Conservation (phyloP, 2,888 invertebrate species). For the Protonemura montana region DNA sequence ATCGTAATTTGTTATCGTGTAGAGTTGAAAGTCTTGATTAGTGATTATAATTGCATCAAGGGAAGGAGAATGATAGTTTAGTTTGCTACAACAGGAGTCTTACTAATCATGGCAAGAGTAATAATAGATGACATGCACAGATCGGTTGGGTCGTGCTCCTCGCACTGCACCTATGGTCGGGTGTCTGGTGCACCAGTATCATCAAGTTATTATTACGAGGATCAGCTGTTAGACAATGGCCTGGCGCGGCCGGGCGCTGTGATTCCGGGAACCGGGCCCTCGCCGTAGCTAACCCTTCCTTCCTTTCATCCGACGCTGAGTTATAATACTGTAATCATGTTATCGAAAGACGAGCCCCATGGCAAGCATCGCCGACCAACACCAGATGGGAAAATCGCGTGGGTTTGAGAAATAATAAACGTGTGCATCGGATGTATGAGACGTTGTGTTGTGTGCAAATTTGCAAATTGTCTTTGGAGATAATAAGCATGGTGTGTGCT, state of each 20-base stretch:
- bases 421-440: background rate
- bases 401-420: background rate
- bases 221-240: conserved; percentile 35
- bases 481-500: background rate
- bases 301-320: background rate
- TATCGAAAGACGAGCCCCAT: background rate
- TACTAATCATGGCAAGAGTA: too few species aligned
- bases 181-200: conserved; percentile 19
- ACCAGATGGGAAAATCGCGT: background rate
- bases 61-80: background rate
- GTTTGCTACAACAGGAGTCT: background rate
- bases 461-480: background rate
- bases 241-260: conserved; percentile 15
- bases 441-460: background rate
- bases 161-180: background rate
- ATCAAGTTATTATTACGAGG: background rate
- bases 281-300: conserved; percentile 7
- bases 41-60: background rate
- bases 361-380: background rate
- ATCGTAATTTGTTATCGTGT: conserved; percentile 12
- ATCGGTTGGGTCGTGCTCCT: background rate
- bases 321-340: background rate
- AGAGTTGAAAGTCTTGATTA: background rate
- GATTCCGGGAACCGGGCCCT: conserved; percentile 8
- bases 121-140: background rate